phyloP scores from a whole-genome alignment of 1,140 invertebrate species.

The Drosophila ironensis region DNA sequence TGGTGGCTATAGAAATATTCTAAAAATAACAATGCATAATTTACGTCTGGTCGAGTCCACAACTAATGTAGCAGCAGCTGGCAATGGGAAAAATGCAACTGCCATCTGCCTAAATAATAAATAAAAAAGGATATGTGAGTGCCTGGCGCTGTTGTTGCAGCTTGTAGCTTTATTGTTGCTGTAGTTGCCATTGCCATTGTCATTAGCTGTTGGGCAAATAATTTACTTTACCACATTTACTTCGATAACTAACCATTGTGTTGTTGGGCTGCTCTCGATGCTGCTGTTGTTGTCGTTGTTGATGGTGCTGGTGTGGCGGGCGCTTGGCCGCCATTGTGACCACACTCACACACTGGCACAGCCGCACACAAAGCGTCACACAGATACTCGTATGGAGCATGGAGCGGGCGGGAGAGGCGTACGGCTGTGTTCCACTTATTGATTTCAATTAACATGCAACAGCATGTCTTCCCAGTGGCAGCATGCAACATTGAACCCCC shows the following conservation, averaged over 20 bases:
- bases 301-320: slow-evolving; percentile 18
- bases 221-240: slow-evolving; percentile 76
- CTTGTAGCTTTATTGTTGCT: slow-evolving; percentile 2
- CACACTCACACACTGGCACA: slow-evolving; percentile 38
- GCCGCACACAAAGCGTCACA: neutral
- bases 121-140: slow-evolving; percentile 58
- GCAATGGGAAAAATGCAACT: slow-evolving; percentile 60
- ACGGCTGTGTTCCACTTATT: slow-evolving; percentile 67
- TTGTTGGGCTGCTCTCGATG: slow-evolving; percentile 35
- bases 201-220: slow-evolving; percentile 76
- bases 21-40: slow-evolving; percentile 78
- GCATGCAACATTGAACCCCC: slow-evolving; percentile 29
- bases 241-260: slow-evolving; percentile 76
- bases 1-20: slow-evolving; percentile 58
- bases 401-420: slow-evolving; percentile 10
- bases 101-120: slow-evolving; percentile 73
- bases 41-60: slow-evolving; percentile 54
- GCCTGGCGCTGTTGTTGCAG: slow-evolving; percentile 25
- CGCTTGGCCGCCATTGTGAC: slow-evolving; percentile 57
- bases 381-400: slow-evolving; percentile 8
- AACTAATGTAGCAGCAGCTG: slow-evolving; percentile 68
- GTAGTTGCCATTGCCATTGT: slow-evolving; percentile 51
- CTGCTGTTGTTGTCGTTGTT: slow-evolving; percentile 14
- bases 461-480: slow-evolving; percentile 73
- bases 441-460: slow-evolving; percentile 81